phyloP scores from a whole-genome alignment of 2,888 invertebrate genomes.

The Bursaphelenchus okinawaensis region DNA sequence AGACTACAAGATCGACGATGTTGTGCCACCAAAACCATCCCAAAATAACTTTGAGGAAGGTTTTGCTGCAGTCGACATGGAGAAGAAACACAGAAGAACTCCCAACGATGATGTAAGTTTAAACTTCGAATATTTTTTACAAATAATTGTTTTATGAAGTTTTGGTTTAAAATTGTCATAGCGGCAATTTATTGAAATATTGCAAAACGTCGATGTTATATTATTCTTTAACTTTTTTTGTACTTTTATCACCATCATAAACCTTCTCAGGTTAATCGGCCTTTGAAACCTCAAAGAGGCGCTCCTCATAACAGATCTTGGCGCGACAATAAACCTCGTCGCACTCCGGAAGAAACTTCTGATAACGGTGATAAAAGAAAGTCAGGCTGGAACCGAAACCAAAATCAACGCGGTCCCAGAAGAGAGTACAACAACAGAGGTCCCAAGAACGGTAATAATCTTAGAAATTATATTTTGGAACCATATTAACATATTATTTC shows the following conservation, averaged over 20 bases:
- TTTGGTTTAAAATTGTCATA: neutral
- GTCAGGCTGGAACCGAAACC: neutral
- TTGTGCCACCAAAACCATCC: neutral
- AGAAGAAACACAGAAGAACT: constrained; percentile 6
- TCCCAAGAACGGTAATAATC: neutral
- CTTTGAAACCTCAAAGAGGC: neutral
- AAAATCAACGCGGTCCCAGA: neutral
- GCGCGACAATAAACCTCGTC: neutral
- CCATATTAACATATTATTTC: too few relatives aligned
- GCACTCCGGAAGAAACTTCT: neutral
- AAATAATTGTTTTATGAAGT: neutral
- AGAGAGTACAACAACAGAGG: neutral
- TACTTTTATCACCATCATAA: too few relatives aligned
- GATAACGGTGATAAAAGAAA: neutral
- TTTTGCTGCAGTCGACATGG: constrained; percentile 2
- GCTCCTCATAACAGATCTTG: neutral
- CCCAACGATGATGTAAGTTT: constrained; percentile 5
- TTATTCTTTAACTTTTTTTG: too few relatives aligned
- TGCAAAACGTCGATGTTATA: too few relatives aligned
- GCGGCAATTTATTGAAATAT: neutral
- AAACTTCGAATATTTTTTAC: neutral
- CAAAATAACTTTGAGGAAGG: constrained; percentile 11
- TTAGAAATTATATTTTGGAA: too few relatives aligned
- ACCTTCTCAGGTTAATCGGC: neutral
- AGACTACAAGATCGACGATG: constrained; percentile 23